These are phyloP conservation scores for Cheilosia vernalis DNA, from an alignment of 2,888 invertebrate species.

Conservation along the genomic window DNA sequence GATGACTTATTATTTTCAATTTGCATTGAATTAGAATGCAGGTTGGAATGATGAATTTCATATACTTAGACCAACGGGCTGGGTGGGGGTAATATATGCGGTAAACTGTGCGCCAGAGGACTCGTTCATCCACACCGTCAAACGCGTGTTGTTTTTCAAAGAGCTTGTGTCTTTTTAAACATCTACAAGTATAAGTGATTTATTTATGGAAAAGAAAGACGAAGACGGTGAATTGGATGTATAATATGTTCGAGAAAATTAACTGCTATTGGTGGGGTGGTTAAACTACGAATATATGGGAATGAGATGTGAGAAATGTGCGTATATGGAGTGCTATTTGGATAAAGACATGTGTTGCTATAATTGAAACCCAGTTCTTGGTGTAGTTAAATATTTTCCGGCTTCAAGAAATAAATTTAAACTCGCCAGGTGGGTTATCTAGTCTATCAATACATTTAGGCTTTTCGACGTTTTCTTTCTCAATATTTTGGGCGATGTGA, in stretches of 20 bases:
- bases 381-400: too few relatives aligned
- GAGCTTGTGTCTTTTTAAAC: not conserved
- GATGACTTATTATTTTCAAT: constrained; percentile 65
- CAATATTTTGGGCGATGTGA: too few relatives aligned
- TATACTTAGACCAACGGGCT: not conserved
- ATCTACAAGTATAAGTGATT: not conserved
- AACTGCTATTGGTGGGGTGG: not conserved
- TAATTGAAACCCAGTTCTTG: too few relatives aligned
- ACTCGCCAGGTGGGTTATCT: too few relatives aligned
- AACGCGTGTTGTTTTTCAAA: not conserved
- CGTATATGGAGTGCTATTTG: too few relatives aligned
- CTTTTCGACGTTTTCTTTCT: too few relatives aligned
- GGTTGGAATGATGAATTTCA: constrained; percentile 50
- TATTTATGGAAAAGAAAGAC: not conserved
- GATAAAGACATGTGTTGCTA: too few relatives aligned
- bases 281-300: not conserved
- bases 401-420: too few relatives aligned
- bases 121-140: not conserved
- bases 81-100: constrained; percentile 34
- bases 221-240: not conserved
- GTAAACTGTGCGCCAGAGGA: constrained; percentile 13
- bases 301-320: not conserved
- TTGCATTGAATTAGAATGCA: constrained; percentile 66
- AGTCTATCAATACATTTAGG: too few relatives aligned
- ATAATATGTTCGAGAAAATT: not conserved